Percentiles rank a stretch among this genome's conserved stretches.
Conservation (phyloP, 1,140 invertebrate species). For the Adoxophyes honmai region DNA sequence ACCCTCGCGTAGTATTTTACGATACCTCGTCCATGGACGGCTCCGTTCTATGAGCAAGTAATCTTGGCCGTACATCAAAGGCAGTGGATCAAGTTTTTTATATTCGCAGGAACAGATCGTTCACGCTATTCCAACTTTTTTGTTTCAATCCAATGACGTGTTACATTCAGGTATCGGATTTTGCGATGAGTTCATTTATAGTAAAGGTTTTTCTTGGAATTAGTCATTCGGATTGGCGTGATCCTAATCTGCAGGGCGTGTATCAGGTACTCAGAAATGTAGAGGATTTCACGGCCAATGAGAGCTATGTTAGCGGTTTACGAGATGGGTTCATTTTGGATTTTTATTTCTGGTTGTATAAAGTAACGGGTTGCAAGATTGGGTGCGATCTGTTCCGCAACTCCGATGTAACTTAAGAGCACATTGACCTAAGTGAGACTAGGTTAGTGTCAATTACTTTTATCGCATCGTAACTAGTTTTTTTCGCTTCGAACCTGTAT, state of each 20-base stretch:
- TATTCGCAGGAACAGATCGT: neutral
- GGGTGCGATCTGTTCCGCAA: neutral
- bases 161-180: neutral
- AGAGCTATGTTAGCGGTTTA: too few relatives aligned
- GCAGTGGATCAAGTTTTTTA: neutral
- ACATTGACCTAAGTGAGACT: conserved; percentile 14
- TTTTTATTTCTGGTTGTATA: conserved; percentile 2
- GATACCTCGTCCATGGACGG: conserved; percentile 5
- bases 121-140: neutral
- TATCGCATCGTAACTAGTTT: too few relatives aligned
- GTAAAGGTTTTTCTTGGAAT: too few relatives aligned
- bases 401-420: conserved; percentile 8
- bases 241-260: too few relatives aligned
- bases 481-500: too few relatives aligned
- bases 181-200: too few relatives aligned
- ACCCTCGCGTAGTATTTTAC: conserved; percentile 20
- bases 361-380: conserved; percentile 6
- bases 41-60: neutral
- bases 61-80: neutral
- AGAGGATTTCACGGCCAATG: too few relatives aligned
- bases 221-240: too few relatives aligned
- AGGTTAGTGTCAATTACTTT: conserved; percentile 12
- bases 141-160: conserved; percentile 4
- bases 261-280: too few relatives aligned
- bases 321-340: neutral